These are phyloP conservation scores for Phylloscopus whistleri DNA, from an alignment of 2,113 vertebrate genomes.

Conservation along the genomic window DNA sequence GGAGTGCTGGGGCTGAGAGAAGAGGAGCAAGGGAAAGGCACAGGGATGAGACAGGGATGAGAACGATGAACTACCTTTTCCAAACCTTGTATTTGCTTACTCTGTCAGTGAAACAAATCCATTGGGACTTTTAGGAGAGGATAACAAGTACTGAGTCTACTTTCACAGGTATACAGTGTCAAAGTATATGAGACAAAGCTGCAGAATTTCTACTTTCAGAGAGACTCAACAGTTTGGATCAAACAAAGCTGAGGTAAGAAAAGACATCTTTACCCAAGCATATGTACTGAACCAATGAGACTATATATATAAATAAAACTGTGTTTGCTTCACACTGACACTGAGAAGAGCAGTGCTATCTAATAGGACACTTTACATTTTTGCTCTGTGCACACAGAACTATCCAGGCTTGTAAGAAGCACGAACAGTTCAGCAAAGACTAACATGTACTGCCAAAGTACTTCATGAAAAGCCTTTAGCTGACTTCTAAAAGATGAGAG, in stretches of 20 bases:
- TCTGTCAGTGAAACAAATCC: not conserved
- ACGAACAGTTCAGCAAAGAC: not conserved
- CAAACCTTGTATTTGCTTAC: not conserved
- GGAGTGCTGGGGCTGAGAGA: not conserved
- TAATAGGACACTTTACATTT: not conserved
- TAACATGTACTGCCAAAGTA: not conserved
- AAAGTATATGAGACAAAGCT: not conserved
- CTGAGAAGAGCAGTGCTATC: not conserved
- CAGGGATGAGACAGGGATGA: not conserved
- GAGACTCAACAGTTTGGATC: not conserved
- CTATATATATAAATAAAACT: not conserved
- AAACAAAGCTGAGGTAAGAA: not conserved
- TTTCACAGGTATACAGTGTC: not conserved
- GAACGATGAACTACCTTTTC: not conserved
- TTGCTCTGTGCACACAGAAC: not conserved
- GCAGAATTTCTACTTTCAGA: not conserved
- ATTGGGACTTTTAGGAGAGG: not conserved
- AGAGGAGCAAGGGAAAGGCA: not conserved
- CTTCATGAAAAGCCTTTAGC: not conserved
- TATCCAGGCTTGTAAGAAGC: not conserved
- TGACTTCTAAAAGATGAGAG: not conserved
- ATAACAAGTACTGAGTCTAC: not conserved
- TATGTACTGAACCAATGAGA: not conserved
- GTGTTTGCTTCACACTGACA: not conserved
- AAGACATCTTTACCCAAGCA: not conserved